Conservation (phyloP, 2,113 vertebrate species). For the Pseudolaguvia tuberculata region DNA sequence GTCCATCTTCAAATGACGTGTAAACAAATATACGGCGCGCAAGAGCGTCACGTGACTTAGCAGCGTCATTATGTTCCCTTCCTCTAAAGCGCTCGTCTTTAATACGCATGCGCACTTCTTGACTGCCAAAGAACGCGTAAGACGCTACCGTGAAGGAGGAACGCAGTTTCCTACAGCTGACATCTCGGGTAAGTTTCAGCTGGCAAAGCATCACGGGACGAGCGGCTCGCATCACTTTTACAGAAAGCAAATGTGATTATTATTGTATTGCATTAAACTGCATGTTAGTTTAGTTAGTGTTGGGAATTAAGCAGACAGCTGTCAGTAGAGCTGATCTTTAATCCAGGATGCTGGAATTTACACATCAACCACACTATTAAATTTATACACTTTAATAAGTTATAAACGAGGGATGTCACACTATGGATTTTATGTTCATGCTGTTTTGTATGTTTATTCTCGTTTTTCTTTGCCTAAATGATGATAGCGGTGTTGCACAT, state of each 20-base stretch:
- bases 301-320: not conserved
- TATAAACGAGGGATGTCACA: not conserved
- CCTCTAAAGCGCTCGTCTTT: not conserved
- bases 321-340: not conserved
- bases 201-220: no score
- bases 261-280: not conserved
- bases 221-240: not conserved
- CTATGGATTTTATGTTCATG: not conserved
- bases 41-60: not conserved
- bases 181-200: slow-evolving; percentile 26
- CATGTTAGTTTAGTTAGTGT: not conserved
- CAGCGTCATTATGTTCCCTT: slow-evolving; percentile 60
- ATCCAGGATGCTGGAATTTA: not conserved
- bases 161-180: slow-evolving; percentile 15
- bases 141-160: not conserved
- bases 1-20: not conserved
- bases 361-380: not conserved
- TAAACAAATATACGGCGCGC: not conserved
- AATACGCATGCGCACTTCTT: slow-evolving; percentile 50
- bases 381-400: no score
- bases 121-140: not conserved
- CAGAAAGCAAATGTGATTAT: no score
- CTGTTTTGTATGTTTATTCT: no score
- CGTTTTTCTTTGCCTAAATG: no score
- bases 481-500: slow-evolving; percentile 33